Evolutionary conservation across 1,140 invertebrate species (phyloP), one percentile per base, ranked within the genome.

Genomic region (Lepidurus packardi): DNA sequence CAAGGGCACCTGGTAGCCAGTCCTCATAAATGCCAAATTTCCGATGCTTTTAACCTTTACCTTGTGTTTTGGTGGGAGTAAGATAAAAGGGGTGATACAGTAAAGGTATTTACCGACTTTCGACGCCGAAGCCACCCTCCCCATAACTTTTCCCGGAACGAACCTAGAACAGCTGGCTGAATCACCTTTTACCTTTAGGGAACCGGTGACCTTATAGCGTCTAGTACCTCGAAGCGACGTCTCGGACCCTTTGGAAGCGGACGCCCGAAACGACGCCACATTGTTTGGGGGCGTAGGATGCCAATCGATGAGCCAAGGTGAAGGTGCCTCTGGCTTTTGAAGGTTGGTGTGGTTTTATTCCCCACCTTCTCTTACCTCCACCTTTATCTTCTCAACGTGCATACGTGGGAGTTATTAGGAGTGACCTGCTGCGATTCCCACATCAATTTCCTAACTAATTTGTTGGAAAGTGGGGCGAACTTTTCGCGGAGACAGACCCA

Each of bases 271-370:
- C 53, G 53, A 65, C 53, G 53, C 7, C 53, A 7, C 53, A 13
- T 16, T 65, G 13, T 65, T 65, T 65, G 53, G 53, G 53, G 53
- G 53, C 53, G 53, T 65, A 16, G n/a, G 53, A 65, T 65, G 21
- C 53, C 53, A 65, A 65, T 65, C 53, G 53, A 65, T 65, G 53
- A 65, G 53, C 53, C 53, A 65, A 65, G 53, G 53, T 65, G 53
- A 65, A 65, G 53, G 53, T 65, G 53, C 53, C 53, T 65, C 16
- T 13, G 53, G 16, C 7, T 65, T 65, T n/a, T 65, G 53, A 65
- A 65, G 53, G 53, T 65, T 65, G 34, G 34, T 34, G 34, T 34
- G 34, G 53, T 65, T 21, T 65, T 65, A 9, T 65, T 65, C 3
- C 13, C 53, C 9, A 13, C 9, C 53, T 21, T n/a, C 53, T 5